These are phyloP conservation scores for Eidolon helvum DNA, from an alignment of 2,113 vertebrate species.

Conservation along the genomic window DNA sequence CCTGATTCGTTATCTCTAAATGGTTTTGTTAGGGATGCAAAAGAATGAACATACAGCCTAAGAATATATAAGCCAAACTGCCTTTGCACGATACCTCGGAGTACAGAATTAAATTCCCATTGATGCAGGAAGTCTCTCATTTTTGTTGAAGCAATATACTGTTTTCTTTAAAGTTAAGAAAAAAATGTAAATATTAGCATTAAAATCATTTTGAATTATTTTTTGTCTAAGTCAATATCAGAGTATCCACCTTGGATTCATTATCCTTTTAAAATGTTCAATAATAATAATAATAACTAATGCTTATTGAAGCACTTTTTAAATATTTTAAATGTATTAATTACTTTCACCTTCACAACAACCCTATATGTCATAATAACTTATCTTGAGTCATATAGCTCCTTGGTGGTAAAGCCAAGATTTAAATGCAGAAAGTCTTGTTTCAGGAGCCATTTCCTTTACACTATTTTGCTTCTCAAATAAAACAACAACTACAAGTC, in stretches of 20 bases:
- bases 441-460: neutral
- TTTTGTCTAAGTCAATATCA: neutral
- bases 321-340: neutral
- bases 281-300: neutral
- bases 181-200: neutral
- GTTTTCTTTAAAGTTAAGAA: conserved; percentile 14
- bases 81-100: neutral
- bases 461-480: neutral
- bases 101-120: neutral
- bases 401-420: neutral
- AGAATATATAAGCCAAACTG: neutral
- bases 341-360: neutral
- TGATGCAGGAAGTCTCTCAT: neutral
- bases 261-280: neutral
- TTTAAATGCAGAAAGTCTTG: neutral
- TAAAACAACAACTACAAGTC: neutral
- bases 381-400: neutral
- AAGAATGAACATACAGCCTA: neutral
- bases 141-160: neutral
- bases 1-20: conserved; percentile 18
- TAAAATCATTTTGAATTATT: neutral
- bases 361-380: neutral
- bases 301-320: neutral
- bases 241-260: neutral
- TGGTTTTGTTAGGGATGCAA: neutral